phyloP scores from a whole-genome alignment of 2,888 invertebrate genomes.

The Serrognathus titanus region DNA sequence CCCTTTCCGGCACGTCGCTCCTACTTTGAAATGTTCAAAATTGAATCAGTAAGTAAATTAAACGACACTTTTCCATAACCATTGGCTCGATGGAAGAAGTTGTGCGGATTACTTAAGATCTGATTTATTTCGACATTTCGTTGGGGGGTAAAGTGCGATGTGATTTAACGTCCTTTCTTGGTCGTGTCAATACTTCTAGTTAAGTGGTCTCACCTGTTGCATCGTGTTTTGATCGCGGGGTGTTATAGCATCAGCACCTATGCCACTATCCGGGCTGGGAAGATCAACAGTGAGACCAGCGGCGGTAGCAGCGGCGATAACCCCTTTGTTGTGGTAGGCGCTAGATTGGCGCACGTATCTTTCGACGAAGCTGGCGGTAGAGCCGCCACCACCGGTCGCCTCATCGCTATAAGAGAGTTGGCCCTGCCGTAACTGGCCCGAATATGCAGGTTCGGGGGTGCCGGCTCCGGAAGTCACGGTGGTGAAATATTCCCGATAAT shows the following conservation, averaged over 20 bases:
- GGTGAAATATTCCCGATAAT: slow-evolving; percentile 78
- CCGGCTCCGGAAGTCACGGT: slow-evolving; percentile 55
- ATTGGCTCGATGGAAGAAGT: too few species aligned
- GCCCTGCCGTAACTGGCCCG: slow-evolving; percentile 48
- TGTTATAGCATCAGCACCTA: slow-evolving; percentile 90
- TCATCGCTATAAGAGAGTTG: slow-evolving; percentile 57
- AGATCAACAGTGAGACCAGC: slow-evolving; percentile 88
- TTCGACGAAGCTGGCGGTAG: slow-evolving; percentile 64
- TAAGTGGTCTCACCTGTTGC: slow-evolving; percentile 70
- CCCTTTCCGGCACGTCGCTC: too few species aligned
- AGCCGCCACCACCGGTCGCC: slow-evolving; percentile 52
- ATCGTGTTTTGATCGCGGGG: slow-evolving; percentile 85
- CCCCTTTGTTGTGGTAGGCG: slow-evolving; percentile 69
- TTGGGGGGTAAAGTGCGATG: not conserved
- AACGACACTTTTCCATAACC: too few species aligned
- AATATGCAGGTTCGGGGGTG: slow-evolving; percentile 56
- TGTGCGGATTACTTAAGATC: too few species aligned
- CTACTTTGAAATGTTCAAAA: too few species aligned
- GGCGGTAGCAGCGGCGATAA: slow-evolving; percentile 70
- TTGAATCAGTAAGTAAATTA: too few species aligned
- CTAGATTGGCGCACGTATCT: slow-evolving; percentile 62
- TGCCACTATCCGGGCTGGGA: slow-evolving; percentile 93
- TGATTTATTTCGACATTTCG: not conserved
- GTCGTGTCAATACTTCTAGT: too few species aligned
- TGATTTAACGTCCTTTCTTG: not conserved